Percentiles rank a stretch among this genome's conserved stretches.
Evolutionary conservation across 2,888 invertebrate genomes (phyloP).

Genomic region (Eupithecia exiguata): DNA sequence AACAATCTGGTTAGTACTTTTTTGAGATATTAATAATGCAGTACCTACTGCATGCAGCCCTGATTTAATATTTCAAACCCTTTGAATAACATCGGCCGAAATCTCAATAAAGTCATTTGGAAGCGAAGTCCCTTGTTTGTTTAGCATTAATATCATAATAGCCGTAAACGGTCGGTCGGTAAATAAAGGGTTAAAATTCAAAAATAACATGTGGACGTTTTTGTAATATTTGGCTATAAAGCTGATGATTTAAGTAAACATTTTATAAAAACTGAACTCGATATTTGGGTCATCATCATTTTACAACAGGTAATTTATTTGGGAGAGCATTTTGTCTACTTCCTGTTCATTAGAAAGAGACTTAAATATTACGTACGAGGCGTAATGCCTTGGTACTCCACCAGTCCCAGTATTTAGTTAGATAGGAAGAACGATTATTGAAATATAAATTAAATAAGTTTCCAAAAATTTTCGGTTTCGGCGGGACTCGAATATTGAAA

Average conservation of each 20-base stretch:
- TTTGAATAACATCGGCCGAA: slow-evolving; percentile 44
- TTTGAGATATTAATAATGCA: background rate
- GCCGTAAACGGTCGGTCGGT: slow-evolving; percentile 70
- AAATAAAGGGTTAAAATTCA: slow-evolving; percentile 80
- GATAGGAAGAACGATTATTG: background rate
- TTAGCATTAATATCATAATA: slow-evolving; percentile 82
- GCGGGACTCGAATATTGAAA: no score
- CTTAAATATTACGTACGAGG: background rate
- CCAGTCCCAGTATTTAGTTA: background rate
- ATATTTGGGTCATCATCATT: slow-evolving; percentile 31
- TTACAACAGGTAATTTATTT: slow-evolving; percentile 12
- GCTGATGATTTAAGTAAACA: slow-evolving; percentile 61
- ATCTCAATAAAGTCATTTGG: slow-evolving; percentile 74
- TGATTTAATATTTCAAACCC: slow-evolving; percentile 44
- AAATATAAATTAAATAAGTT: no score
- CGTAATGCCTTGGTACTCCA: background rate
- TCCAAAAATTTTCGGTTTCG: no score
- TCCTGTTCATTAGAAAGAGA: background rate
- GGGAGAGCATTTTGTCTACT: background rate
- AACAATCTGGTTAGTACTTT: background rate
- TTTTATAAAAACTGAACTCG: slow-evolving; percentile 35
- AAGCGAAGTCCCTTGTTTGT: slow-evolving; percentile 74
- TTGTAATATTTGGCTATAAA: slow-evolving; percentile 62
- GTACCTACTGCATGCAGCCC: slow-evolving; percentile 8
- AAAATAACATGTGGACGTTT: slow-evolving; percentile 62